A percentile compares a stretch with the other conserved stretches of the same genome.
Conservation (phyloP, 92 coral and sea anemone genomes). For the Phenganax stokvisi region DNA sequence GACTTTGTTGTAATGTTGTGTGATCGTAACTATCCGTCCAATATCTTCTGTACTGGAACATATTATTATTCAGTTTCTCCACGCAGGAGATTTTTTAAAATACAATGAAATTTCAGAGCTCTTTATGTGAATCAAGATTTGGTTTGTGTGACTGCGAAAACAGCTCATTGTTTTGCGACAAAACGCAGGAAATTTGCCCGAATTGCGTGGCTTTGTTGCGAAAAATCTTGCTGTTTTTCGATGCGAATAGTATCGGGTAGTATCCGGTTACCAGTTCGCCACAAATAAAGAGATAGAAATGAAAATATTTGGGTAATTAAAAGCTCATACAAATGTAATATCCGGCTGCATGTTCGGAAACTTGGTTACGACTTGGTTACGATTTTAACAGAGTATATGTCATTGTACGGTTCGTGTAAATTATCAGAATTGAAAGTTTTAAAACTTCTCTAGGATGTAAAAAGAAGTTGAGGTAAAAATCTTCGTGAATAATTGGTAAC, state of each 20-base stretch:
- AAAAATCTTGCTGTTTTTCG: slow-evolving; percentile 35
- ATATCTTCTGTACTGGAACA: too few species aligned
- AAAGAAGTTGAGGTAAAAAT: too few species aligned
- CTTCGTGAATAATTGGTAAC: too few species aligned
- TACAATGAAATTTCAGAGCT: slow-evolving; percentile 4
- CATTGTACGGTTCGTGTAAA: too few species aligned
- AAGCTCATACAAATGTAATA: slow-evolving; percentile 21
- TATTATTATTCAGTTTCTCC: not conserved
- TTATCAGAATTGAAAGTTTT: too few species aligned
- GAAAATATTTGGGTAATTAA: slow-evolving; percentile 21
- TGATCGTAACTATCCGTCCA: too few species aligned
- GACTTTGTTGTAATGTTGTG: too few species aligned
- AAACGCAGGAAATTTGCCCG: not conserved
- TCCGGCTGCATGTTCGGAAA: not conserved
- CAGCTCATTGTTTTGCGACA: slow-evolving; percentile 2
- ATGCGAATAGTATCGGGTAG: slow-evolving; percentile 8
- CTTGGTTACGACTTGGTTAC: not conserved
- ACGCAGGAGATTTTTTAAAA: not conserved
- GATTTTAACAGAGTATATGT: not conserved
- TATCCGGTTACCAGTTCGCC: slow-evolving; percentile 18
- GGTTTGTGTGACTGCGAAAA: slow-evolving; percentile 1
- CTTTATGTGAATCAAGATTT: slow-evolving; percentile 5
- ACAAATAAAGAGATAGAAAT: slow-evolving; percentile 3
- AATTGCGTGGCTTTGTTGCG: slow-evolving; percentile 13
- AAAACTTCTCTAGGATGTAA: too few species aligned